Base-by-base conservation (phyloP, 2,113 vertebrate species). In the Mus spicilegus region DNA sequence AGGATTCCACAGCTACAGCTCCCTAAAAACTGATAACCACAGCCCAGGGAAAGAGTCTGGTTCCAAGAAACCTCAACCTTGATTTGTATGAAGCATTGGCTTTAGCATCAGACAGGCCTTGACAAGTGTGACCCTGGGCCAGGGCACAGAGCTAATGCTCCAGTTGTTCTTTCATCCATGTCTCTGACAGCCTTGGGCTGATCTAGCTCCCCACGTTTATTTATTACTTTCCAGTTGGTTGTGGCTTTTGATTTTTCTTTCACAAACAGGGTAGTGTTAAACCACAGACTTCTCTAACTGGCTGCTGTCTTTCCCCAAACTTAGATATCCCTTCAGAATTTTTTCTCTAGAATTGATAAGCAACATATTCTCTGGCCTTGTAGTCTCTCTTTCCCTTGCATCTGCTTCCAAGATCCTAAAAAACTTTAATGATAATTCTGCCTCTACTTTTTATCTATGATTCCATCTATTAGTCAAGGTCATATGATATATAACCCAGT, bases 91-190 rank as follows among this genome's bases (percentile, higher is more conserved):
- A 51, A 12, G 69, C 69, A 72, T 19, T 78, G 7, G 30, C 17
- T 33, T 54, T 11, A 51, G 76, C 49, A 51, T 33, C 16, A 78
- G 49, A 54, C 7, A 54, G 14, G 2, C 16, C 28, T 54, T 78
- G 49, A 7, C 49, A 33, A 49, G 16, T 78, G 10, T 33, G 6
- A 33, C 33, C 49, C 49, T 10, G 16, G 28, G 33, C 16, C 2
- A 78, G 49, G 7, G 30, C 46, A 54, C 28, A 78, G 49, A 19
- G 33, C 30, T 78, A 33, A 33, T 33, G 8, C 26, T 78, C 49
- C 30, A 16, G 0, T 33, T 54, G 3, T 2, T 1, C 49, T 33
- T 78, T 54, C 7, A 10, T 78, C 49, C 1, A 28, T 33, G 1
- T 54, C 76, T 78, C 26, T 30, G 28, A 54, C 49, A 10, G 3